A percentile compares a stretch with the other conserved stretches of the same genome.
phyloP scores from a whole-genome alignment of 2,888 invertebrate genomes.

The Anoplius nigerrimus region DNA sequence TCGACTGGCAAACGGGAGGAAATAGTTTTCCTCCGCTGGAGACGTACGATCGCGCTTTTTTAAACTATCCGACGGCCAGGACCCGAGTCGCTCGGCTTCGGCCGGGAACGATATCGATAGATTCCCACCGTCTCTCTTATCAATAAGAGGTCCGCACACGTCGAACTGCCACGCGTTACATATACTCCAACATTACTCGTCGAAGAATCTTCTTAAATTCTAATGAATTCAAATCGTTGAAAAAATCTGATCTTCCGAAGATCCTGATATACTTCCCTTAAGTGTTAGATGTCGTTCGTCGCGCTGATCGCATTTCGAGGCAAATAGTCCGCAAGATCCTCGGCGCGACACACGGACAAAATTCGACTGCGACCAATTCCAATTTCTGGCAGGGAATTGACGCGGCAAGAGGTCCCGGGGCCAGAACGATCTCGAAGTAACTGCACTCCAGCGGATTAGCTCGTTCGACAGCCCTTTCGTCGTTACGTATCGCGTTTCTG shows the following conservation, averaged over 20 bases:
- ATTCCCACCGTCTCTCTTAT: too few species aligned
- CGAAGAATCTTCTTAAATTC: too few species aligned
- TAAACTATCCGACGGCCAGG: neutral
- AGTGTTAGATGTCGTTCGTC: too few species aligned
- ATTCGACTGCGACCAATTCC: neutral
- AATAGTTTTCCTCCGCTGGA: slow-evolving; percentile 10
- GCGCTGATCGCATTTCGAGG: too few species aligned
- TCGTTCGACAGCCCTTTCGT: slow-evolving; percentile 44
- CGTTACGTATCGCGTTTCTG: slow-evolving; percentile 23
- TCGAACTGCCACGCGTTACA: too few species aligned
- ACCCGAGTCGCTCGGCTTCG: neutral
- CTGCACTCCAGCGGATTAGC: slow-evolving; percentile 61
- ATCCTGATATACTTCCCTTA: too few species aligned
- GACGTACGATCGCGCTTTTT: slow-evolving; percentile 1
- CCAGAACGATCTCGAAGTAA: slow-evolving; percentile 49
- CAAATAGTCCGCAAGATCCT: too few species aligned
- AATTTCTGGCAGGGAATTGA: neutral
- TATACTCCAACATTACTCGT: too few species aligned
- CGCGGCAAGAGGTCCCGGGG: slow-evolving; percentile 15
- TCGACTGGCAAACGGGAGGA: neutral
- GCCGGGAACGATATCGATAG: neutral
- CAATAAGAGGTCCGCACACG: too few species aligned
- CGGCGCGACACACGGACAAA: too few species aligned
- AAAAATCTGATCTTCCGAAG: too few species aligned
- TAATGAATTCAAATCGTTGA: too few species aligned